These are phyloP conservation scores for Drosophila erecta DNA, from an alignment of 1,140 invertebrate species.

Conservation along the genomic window DNA sequence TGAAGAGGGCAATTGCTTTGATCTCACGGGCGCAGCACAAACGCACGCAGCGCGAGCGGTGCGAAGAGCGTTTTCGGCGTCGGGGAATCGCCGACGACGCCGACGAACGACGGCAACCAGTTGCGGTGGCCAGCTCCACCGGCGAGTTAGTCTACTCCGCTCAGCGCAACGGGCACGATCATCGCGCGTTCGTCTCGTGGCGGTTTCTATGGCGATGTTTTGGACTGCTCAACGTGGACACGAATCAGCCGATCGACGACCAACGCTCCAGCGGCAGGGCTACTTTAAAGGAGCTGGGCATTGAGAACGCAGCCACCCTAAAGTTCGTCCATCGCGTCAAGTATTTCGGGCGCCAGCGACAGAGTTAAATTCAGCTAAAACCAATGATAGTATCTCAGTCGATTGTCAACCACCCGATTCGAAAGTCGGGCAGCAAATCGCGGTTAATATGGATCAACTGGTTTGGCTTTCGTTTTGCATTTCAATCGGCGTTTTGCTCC, in stretches of 20 bases:
- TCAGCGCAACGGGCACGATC: conserved; percentile 74
- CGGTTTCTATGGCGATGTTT: conserved; percentile 89
- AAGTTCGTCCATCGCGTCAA: conserved; percentile 87
- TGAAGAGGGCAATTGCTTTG: conserved; percentile 73
- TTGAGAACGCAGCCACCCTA: conserved; percentile 87
- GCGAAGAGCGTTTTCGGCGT: conserved; percentile 54
- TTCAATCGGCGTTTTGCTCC: conserved; percentile 31
- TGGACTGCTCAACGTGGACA: conserved; percentile 85
- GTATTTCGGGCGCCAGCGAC: conserved; percentile 69
- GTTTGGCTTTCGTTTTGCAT: conserved; percentile 42
- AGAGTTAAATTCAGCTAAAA: conserved; percentile 34
- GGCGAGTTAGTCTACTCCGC: conserved; percentile 80
- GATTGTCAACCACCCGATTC: conserved; percentile 14
- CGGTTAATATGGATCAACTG: conserved; percentile 41
- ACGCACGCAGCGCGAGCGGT: conserved; percentile 60
- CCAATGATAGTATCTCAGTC: conserved; percentile 10
- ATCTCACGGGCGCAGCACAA: conserved; percentile 66
- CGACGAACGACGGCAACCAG: conserved; percentile 49
- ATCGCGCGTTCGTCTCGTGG: conserved; percentile 87
- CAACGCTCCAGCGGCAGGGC: conserved; percentile 85
- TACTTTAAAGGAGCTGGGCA: conserved; percentile 84
- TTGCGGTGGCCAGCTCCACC: conserved; percentile 55
- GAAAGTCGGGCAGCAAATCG: conserved; percentile 37
- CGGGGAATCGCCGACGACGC: conserved; percentile 53
- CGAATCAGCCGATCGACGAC: conserved; percentile 73